A percentile compares a stretch with the other conserved stretches of the same genome.
phyloP scores from a whole-genome alignment of 2,113 vertebrate species.

The Sinocyclocheilus anophthalmus region DNA sequence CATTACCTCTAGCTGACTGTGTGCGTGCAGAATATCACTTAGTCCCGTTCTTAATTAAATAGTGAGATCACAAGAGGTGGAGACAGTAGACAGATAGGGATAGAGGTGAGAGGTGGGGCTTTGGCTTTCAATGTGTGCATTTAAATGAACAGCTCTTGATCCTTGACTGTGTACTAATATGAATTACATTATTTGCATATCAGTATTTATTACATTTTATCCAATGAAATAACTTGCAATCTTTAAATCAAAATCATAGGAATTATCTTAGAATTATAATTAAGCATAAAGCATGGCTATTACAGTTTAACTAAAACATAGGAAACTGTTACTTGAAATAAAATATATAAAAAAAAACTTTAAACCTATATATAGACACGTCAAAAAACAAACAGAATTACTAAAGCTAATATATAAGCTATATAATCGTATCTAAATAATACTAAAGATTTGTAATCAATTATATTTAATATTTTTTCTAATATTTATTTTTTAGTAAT shows the following conservation, averaged over 20 bases:
- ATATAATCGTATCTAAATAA: too few species aligned
- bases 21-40: conserved; percentile 22
- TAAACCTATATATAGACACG: too few species aligned
- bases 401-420: too few species aligned
- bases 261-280: too few species aligned
- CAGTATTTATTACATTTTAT: background rate
- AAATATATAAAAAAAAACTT: too few species aligned
- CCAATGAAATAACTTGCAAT: background rate
- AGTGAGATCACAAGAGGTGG: conserved; percentile 31
- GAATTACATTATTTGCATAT: background rate
- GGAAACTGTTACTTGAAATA: too few species aligned
- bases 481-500: too few species aligned
- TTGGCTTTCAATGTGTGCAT: background rate
- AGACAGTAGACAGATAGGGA: conserved; percentile 23
- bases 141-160: conserved; percentile 17
- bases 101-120: background rate
- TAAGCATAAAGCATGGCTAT: too few species aligned
- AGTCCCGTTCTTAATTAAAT: conserved; percentile 41
- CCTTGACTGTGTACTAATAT: background rate
- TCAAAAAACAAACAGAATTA: too few species aligned
- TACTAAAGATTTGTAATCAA: too few species aligned
- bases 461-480: too few species aligned
- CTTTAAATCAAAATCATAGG: background rate
- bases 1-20: background rate
- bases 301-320: too few species aligned